These are phyloP conservation scores for Rhamphomyia laevipes DNA, from an alignment of 2,888 invertebrate genomes.

Conservation along the genomic window DNA sequence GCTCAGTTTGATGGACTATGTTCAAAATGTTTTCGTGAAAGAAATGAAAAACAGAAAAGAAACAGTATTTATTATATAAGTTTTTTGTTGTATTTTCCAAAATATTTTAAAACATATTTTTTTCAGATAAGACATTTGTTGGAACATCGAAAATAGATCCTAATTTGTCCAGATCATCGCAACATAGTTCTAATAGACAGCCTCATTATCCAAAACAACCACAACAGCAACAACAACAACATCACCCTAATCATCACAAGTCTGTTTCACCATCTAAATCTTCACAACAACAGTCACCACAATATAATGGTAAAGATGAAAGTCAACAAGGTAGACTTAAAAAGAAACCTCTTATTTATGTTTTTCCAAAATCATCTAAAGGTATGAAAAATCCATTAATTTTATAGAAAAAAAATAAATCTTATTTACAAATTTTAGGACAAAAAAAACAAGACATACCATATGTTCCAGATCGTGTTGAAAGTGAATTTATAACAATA, in stretches of 20 bases:
- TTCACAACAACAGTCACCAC: constrained; percentile 5
- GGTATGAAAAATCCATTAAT: background rate
- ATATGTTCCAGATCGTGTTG: constrained; percentile 28
- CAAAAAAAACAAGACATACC: constrained; percentile 12
- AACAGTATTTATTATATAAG: constrained; percentile 21
- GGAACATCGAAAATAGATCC: constrained; percentile 38
- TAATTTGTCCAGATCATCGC: constrained; percentile 14
- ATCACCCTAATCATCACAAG: background rate
- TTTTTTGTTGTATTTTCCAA: constrained; percentile 14
- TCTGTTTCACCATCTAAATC: constrained; percentile 2
- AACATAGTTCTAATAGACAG: background rate
- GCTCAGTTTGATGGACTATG: constrained; percentile 97
- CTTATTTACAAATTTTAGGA: background rate
- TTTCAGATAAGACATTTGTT: constrained; percentile 17
- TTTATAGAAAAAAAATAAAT: background rate
- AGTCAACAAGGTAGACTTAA: constrained; percentile 18
- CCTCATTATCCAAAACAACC: background rate
- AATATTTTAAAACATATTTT: constrained; percentile 14
- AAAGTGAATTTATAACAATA: constrained; percentile 28
- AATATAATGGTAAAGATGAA: constrained; percentile 8
- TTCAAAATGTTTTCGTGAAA: constrained; percentile 88
- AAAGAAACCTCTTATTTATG: constrained; percentile 30
- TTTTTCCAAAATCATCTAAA: constrained; percentile 24
- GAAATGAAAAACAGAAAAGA: constrained; percentile 49
- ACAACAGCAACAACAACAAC: background rate